These are phyloP conservation scores for Spatulosminthurus flaviceps DNA, from an alignment of 2,888 invertebrate genomes.

Conservation along the genomic window DNA sequence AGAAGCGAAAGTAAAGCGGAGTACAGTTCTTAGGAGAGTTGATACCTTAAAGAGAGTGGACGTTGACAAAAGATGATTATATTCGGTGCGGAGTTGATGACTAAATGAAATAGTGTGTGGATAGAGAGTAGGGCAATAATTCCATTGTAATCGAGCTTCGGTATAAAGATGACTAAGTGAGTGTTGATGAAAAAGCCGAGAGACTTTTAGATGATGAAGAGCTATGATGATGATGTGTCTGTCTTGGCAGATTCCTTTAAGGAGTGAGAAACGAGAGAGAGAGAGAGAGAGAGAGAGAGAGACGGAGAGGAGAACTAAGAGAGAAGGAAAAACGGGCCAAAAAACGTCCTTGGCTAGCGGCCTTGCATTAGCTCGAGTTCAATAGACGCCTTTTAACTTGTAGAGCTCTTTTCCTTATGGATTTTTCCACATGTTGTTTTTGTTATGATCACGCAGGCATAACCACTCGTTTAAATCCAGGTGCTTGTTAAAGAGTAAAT, in stretches of 20 bases:
- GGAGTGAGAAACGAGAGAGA: neutral
- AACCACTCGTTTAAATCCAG: neutral
- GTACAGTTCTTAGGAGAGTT: no score
- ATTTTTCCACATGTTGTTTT: constrained; percentile 18
- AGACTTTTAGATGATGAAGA: constrained; percentile 26
- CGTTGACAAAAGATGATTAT: neutral
- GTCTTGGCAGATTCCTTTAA: neutral
- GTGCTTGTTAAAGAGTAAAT: neutral
- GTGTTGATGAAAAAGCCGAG: constrained; percentile 18
- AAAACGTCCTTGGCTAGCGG: constrained; percentile 55
- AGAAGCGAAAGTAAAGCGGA: no score
- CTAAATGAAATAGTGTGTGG: constrained; percentile 16
- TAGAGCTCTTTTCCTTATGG: neutral
- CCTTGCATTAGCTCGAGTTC: constrained; percentile 51
- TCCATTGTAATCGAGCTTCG: neutral
- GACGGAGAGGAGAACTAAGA: neutral
- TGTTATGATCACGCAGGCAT: constrained; percentile 12
- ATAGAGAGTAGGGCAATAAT: neutral
- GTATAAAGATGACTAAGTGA: constrained; percentile 10
- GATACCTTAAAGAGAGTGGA: neutral
- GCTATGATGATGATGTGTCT: constrained; percentile 26
- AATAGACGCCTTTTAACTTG: constrained; percentile 43
- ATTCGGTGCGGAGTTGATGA: constrained; percentile 28
- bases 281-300: constrained; percentile 26
- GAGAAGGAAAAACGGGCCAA: constrained; percentile 35